These are phyloP conservation scores for Netelia virgata DNA, from an alignment of 2,888 invertebrate species.

Conservation along the genomic window DNA sequence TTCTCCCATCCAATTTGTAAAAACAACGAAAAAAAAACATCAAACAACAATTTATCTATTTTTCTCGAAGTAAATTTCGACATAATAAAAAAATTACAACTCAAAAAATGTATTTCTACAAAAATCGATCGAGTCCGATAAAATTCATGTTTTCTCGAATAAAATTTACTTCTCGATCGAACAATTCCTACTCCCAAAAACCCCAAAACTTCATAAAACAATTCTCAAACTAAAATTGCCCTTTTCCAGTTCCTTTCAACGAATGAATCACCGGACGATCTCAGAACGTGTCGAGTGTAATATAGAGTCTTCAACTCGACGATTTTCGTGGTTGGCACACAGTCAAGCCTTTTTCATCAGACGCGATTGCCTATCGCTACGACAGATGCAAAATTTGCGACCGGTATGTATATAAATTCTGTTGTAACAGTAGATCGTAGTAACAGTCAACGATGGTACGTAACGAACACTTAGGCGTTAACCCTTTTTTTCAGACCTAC, in stretches of 20 bases:
- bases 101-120: too few relatives aligned
- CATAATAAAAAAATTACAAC: too few relatives aligned
- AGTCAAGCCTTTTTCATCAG: conserved; percentile 51
- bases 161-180: too few relatives aligned
- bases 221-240: conserved; percentile 27
- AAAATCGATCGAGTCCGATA: not conserved
- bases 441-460: conserved; percentile 58
- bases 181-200: too few relatives aligned
- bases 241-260: conserved; percentile 36
- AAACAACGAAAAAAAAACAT: too few relatives aligned
- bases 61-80: too few relatives aligned
- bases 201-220: too few relatives aligned
- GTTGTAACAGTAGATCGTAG: conserved; percentile 29
- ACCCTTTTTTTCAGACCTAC: conserved; percentile 70
- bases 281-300: conserved; percentile 34
- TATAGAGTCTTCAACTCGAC: conserved; percentile 42
- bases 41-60: too few relatives aligned
- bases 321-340: conserved; percentile 53
- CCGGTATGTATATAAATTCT: conserved; percentile 37
- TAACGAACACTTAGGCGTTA: conserved; percentile 41
- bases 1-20: too few relatives aligned
- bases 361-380: conserved; percentile 59
- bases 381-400: conserved; percentile 68
- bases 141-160: too few relatives aligned
- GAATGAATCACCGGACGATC: conserved; percentile 5